Evolutionary conservation across 2,797 vertebrate species (phyloP).

Genomic region (Myotis vivesi): DNA sequence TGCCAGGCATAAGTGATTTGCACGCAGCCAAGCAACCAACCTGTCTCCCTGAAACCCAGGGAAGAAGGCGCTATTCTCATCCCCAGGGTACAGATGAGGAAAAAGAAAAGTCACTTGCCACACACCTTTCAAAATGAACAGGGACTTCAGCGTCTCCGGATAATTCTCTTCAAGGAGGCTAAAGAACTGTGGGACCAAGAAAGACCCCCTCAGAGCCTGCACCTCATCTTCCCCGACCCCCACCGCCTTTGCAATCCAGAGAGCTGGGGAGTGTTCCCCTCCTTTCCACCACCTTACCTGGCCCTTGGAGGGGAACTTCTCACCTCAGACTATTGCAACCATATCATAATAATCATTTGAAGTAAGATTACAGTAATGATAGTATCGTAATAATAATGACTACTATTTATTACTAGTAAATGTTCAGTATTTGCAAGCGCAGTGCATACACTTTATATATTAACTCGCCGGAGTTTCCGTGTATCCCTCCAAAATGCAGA

Average conservation of each 20-base stretch:
- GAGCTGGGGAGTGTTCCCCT: not conserved
- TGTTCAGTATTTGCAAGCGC: not conserved
- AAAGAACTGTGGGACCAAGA: slow-evolving; percentile 86
- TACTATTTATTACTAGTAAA: not conserved
- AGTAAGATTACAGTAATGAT: not conserved
- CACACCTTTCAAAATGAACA: slow-evolving; percentile 94
- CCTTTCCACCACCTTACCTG: not conserved
- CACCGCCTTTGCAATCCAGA: not conserved
- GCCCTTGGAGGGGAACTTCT: not conserved
- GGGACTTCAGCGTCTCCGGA: slow-evolving; percentile 92
- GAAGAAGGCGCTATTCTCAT: not conserved
- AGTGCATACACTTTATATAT: not conserved
- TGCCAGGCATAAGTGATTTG: not conserved
- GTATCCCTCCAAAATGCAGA: not conserved
- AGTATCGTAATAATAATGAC: not conserved
- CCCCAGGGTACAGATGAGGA: not conserved
- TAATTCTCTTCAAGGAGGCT: slow-evolving; percentile 97
- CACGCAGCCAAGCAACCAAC: not conserved
- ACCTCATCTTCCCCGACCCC: not conserved
- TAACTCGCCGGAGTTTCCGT: not conserved
- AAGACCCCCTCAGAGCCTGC: slow-evolving; percentile 3
- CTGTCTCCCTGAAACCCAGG: not conserved
- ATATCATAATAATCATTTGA: not conserved
- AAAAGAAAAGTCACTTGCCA: not conserved
- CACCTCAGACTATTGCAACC: not conserved